These are phyloP conservation scores for Hexactinellida sp. DNA, from an alignment of 37 sponge, comb jelly and placozoan species.

Conservation along the genomic window DNA sequence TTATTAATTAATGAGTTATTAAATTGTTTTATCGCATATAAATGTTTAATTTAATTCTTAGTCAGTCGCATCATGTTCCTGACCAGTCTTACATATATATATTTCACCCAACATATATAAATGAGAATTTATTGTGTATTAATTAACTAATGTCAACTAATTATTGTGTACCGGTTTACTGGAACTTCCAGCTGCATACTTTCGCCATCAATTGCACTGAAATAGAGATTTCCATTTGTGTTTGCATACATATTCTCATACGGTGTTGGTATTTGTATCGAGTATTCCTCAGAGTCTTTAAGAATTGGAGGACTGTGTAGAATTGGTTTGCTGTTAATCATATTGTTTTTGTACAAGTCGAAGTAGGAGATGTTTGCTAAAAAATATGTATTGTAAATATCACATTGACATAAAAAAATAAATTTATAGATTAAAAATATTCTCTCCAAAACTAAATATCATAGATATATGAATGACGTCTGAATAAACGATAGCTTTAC, in stretches of 20 bases:
- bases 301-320: neutral
- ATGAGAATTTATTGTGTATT: too few relatives aligned
- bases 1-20: too few relatives aligned
- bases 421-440: neutral
- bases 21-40: too few relatives aligned
- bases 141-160: too few relatives aligned
- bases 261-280: neutral
- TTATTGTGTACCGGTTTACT: neutral
- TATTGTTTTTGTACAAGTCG: neutral
- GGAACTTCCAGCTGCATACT: neutral
- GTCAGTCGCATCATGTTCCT: too few relatives aligned
- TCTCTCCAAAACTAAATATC: neutral
- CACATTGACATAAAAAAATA: neutral
- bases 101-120: too few relatives aligned
- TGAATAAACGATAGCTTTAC: neutral
- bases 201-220: neutral
- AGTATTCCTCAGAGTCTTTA: neutral
- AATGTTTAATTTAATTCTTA: too few relatives aligned
- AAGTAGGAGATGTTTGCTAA: constrained; percentile 1
- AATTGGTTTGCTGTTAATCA: neutral
- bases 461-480: neutral
- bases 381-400: neutral
- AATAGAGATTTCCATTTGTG: neutral
- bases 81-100: too few relatives aligned
- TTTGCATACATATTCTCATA: neutral